A percentile compares a stretch with the other conserved stretches of the same genome.
These are phyloP conservation scores for Sipha maydis DNA, from an alignment of 2,888 invertebrate genomes.

Conservation along the genomic window DNA sequence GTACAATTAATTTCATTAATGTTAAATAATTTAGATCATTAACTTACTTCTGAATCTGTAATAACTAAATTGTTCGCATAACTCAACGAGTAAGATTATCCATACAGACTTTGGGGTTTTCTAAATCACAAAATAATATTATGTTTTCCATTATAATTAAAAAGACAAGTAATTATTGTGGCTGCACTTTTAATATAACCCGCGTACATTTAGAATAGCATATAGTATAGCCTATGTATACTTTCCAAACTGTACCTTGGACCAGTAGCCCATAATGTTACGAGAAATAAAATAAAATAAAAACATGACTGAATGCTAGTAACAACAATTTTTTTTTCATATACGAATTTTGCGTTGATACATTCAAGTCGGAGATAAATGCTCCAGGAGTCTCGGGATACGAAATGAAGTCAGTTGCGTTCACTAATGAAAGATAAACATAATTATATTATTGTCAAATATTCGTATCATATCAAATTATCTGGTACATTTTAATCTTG, in stretches of 20 bases:
- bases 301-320: too few relatives aligned
- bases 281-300: too few relatives aligned
- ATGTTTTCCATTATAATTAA: too few relatives aligned
- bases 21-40: neutral
- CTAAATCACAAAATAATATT: slow-evolving; percentile 65
- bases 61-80: slow-evolving; percentile 96
- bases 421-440: neutral
- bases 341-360: too few relatives aligned
- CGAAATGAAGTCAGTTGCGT: neutral
- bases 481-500: neutral
- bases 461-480: neutral
- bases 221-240: too few relatives aligned
- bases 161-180: too few relatives aligned
- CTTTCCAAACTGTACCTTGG: too few relatives aligned
- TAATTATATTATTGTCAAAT: neutral
- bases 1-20: neutral
- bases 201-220: too few relatives aligned
- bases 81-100: slow-evolving; percentile 96
- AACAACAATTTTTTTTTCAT: too few relatives aligned
- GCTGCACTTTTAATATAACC: too few relatives aligned
- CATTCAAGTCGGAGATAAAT: too few relatives aligned
- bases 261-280: too few relatives aligned
- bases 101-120: slow-evolving; percentile 88
- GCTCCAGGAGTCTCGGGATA: neutral
- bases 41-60: slow-evolving; percentile 96